A percentile compares a stretch with the other conserved stretches of the same genome.
Evolutionary conservation across 1,140 invertebrate genomes (phyloP).

Genomic region (Drosophila subobscura): DNA sequence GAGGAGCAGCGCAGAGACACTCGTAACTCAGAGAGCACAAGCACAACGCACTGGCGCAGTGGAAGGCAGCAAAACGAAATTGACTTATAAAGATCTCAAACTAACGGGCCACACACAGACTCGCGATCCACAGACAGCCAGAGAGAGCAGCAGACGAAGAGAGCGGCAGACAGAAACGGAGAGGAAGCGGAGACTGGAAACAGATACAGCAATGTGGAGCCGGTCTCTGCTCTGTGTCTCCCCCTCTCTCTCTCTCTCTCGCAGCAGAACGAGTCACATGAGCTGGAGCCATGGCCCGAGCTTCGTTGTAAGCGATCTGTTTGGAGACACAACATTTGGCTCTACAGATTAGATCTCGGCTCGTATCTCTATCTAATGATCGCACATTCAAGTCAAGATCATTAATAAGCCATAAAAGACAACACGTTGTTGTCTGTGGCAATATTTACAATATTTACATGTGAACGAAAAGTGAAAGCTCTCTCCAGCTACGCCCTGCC

Average conservation of each 20-base stretch:
- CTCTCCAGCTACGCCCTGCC: too few relatives aligned
- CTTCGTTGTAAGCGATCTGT: constrained; percentile 48
- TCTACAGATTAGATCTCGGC: constrained; percentile 7
- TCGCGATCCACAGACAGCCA: constrained; percentile 11
- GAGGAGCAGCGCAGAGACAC: constrained; percentile 16
- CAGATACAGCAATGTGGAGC: constrained; percentile 10
- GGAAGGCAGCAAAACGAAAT: constrained; percentile 49
- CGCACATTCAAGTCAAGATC: constrained; percentile 63
- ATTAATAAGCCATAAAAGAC: constrained; percentile 78
- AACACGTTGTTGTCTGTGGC: constrained; percentile 43
- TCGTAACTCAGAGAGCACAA: constrained; percentile 26
- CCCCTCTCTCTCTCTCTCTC: too few relatives aligned
- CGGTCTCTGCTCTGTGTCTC: constrained; percentile 3
- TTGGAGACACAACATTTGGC: constrained; percentile 18
- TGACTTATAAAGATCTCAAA: constrained; percentile 79
- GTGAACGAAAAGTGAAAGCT: constrained; percentile 61
- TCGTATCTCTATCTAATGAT: constrained; percentile 68
- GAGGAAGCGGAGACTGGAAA: constrained; percentile 20
- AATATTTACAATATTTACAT: constrained; percentile 33
- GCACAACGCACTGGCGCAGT: too few relatives aligned
- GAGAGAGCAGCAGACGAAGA: constrained; percentile 29
- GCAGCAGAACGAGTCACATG: constrained; percentile 43
- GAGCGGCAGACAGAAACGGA: constrained; percentile 11
- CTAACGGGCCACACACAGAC: constrained; percentile 76
- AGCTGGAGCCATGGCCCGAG: constrained; percentile 8